Evolutionary conservation across 2,888 invertebrate species (phyloP), one percentile per base, ranked within the genome.

Genomic region (Allophyes oxyacanthae): DNA sequence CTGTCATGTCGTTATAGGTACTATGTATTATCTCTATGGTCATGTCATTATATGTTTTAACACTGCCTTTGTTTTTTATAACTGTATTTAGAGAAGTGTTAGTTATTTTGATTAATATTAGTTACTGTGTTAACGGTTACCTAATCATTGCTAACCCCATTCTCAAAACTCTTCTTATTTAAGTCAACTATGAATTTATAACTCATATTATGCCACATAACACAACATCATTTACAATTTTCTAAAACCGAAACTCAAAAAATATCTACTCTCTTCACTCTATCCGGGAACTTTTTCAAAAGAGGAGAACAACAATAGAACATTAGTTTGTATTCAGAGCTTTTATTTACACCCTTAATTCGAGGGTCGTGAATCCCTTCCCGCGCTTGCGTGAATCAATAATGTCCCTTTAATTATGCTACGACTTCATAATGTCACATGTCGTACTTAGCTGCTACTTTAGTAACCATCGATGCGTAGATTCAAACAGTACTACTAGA

Each of bases 301-400:
- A 52, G 72, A 86, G 61, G 63, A 78, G 69, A 84, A 84, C 36
- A 67, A 42, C 60, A 57, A 53, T 58, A 64, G 66, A 46, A 10
- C 33, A 34, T 51, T 15, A 43, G 34, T 62, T 63, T 70, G 51
- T 53, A 65, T 73, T 71, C 56, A 62, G 73, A 76, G 33, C 57
- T 62, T 59, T 64, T 68, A 70, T 76, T 56, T 66, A 43, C 75
- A 75, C 84, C 88, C 86, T 72, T 79, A 68, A 72, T 65, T 62
- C 36, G 64, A 80, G 85, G 85, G 86, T 79, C 78, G 84, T 78
- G 71, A 84, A 81, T 81, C 70, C 60, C 72, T 77, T 79, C 77
- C 71, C 81, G 89, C 93, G 93, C 93, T 75, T 90, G 90, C 93
- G 93, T 83, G 81, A 89, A 93, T 93, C 93, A 86, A 93, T 93